Evolutionary conservation across 2,797 vertebrate genomes (phyloP), one percentile per base, ranked within the genome.

Genomic region (Pseudochromis fuscus): DNA sequence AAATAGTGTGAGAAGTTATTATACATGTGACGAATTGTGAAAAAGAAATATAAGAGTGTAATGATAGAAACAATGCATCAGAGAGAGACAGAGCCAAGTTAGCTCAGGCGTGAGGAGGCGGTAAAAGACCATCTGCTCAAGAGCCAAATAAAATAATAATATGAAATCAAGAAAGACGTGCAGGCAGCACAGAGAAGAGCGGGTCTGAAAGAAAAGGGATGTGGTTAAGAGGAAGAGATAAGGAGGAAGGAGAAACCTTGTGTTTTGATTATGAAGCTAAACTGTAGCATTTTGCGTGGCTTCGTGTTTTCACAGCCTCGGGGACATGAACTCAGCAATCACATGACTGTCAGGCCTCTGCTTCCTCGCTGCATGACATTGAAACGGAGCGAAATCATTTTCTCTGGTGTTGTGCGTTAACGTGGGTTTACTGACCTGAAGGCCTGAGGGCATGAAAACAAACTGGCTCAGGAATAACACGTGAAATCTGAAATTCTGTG

Each of bases 321-420:
- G 58, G 72, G 81, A 68, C 48, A 18, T 51, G 24, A 72, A 55
- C 67, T 64, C 53, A n/a, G 65, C 59, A 50, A 57, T 79, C 85
- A 86, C 85, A 69, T 89, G 85, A 88, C 81, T 48, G 28, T 60
- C 82, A 75, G 72, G 57, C 77, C 10, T 21, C 31, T 9, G 56
- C 51, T 30, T 48, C 38, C 7, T 23, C n/a, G 3, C 52, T 40
- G 61, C 70, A 28, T 15, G 56, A 28, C 46, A 35, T 4, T 3
- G 30, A 57, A 23, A 21, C 40, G n/a, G 18, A 33, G 3, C 28
- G n/a, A 75, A 70, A 62, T 3, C 3, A 1, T 8, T 64, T 51
- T 67, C 28, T 23, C 3, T 16, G 37, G 9, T 8, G 25, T 16
- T 15, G 0, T 51, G 4, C 4, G 18, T 53, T 44, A 16, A 49